Conservation (phyloP, 2,888 invertebrate species). For the Rhingia campestris region DNA sequence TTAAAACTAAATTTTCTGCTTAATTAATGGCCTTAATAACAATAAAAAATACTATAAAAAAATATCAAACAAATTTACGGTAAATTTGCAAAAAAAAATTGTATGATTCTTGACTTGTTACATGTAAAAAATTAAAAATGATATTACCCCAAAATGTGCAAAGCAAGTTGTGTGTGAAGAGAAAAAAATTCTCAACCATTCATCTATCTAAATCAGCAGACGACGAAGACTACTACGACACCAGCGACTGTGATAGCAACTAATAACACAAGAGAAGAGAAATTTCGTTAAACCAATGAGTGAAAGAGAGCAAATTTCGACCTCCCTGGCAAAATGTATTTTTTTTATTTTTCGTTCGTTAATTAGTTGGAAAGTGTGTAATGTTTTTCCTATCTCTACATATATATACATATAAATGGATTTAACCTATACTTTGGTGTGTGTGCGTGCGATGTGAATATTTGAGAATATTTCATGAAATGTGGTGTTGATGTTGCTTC, state of each 20-base stretch:
- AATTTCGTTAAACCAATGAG: constrained; percentile 28
- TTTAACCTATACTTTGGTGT: background rate
- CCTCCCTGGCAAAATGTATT: constrained; percentile 21
- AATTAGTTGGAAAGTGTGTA: constrained; percentile 57
- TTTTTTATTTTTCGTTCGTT: constrained; percentile 19
- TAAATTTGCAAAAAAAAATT: constrained; percentile 43
- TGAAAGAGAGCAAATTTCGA: constrained; percentile 52
- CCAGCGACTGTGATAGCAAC: constrained; percentile 54
- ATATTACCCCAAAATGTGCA: constrained; percentile 42
- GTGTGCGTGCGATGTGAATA: background rate
- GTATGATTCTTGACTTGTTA: constrained; percentile 27
- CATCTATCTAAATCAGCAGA: constrained; percentile 61
- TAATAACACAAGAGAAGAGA: constrained; percentile 41
- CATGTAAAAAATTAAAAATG: constrained; percentile 35
- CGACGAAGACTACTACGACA: constrained; percentile 60
- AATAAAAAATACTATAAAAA: constrained; percentile 34
- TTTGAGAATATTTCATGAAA: constrained; percentile 8
- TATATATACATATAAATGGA: no score
- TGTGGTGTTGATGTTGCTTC: constrained; percentile 27
- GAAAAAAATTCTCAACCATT: constrained; percentile 46
- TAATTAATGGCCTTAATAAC: constrained; percentile 38
- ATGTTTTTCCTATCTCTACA: constrained; percentile 6
- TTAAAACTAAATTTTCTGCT: constrained; percentile 25
- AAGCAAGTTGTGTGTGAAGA: constrained; percentile 58
- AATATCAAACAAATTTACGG: constrained; percentile 49